Evolutionary conservation across 1,140 invertebrate genomes (phyloP).

Genomic region (Nymphalis io): DNA sequence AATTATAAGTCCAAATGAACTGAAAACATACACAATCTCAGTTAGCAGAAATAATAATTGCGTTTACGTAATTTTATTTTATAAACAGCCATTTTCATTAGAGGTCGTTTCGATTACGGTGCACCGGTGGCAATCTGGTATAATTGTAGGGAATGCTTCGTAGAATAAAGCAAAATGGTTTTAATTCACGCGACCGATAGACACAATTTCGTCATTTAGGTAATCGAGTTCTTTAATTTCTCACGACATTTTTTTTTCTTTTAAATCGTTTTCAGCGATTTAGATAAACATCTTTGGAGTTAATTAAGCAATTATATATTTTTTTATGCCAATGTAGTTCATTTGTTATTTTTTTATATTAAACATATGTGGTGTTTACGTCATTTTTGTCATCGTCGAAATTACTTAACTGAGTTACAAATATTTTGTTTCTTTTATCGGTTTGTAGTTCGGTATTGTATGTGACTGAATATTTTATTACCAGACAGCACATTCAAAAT

Average conservation of each 20-base stretch:
- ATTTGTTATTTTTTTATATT: too few relatives aligned
- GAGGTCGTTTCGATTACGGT: constrained; percentile 5
- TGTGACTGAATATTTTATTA: too few relatives aligned
- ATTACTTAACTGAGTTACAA: too few relatives aligned
- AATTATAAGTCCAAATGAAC: not conserved
- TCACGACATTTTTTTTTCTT: not conserved
- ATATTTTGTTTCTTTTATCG: too few relatives aligned
- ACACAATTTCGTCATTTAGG: not conserved
- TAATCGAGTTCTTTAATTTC: not conserved
- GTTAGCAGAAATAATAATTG: not conserved
- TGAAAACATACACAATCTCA: not conserved
- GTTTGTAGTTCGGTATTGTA: too few relatives aligned
- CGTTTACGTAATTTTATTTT: constrained; percentile 1
- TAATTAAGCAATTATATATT: too few relatives aligned
- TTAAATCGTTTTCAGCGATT: not conserved
- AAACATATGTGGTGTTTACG: too few relatives aligned
- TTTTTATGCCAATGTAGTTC: too few relatives aligned
- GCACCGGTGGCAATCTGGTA: not conserved
- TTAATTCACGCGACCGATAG: not conserved
- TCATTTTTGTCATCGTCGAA: too few relatives aligned
- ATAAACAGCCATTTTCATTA: not conserved
- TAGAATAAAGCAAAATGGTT: not conserved
- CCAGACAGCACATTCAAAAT: too few relatives aligned
- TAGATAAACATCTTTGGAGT: too few relatives aligned
- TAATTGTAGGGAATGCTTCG: not conserved